Evolutionary conservation across 2,113 vertebrate species (phyloP).

Genomic region (Rhipidura dahli): DNA sequence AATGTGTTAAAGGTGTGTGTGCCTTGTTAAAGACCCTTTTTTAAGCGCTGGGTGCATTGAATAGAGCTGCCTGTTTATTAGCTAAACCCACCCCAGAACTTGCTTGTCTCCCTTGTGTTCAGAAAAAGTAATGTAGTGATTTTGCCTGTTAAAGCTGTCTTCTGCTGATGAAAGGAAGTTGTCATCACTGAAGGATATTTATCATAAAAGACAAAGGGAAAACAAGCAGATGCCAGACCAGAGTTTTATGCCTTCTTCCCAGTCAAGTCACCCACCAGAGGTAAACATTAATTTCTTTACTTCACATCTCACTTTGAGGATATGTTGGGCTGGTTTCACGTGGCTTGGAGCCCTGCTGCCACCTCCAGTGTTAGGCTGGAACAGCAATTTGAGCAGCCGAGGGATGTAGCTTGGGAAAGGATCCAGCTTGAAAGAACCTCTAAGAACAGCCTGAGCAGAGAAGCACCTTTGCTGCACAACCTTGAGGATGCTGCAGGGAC

Average conservation of each 20-base stretch:
- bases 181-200: slow-evolving; percentile 86
- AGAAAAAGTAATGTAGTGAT: background rate
- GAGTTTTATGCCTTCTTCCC: slow-evolving; percentile 65
- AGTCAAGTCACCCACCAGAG: slow-evolving; percentile 80
- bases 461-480: background rate
- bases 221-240: slow-evolving; percentile 73
- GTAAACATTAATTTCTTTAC: slow-evolving; percentile 63
- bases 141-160: slow-evolving; percentile 67
- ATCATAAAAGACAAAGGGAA: slow-evolving; percentile 81
- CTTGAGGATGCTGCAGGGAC: background rate
- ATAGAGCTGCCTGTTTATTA: background rate
- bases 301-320: background rate
- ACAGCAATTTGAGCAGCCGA: background rate
- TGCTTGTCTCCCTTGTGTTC: background rate
- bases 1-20: background rate
- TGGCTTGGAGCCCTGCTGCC: slow-evolving; percentile 35
- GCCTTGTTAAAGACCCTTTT: background rate
- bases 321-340: background rate
- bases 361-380: slow-evolving; percentile 11
- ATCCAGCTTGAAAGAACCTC: slow-evolving; percentile 10
- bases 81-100: background rate
- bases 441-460: background rate
- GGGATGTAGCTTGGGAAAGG: background rate
- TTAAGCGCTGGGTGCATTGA: background rate
- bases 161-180: slow-evolving; percentile 69